Evolutionary conservation across 2,797 vertebrate genomes (phyloP).

Genomic region (Cyclura pinguis): DNA sequence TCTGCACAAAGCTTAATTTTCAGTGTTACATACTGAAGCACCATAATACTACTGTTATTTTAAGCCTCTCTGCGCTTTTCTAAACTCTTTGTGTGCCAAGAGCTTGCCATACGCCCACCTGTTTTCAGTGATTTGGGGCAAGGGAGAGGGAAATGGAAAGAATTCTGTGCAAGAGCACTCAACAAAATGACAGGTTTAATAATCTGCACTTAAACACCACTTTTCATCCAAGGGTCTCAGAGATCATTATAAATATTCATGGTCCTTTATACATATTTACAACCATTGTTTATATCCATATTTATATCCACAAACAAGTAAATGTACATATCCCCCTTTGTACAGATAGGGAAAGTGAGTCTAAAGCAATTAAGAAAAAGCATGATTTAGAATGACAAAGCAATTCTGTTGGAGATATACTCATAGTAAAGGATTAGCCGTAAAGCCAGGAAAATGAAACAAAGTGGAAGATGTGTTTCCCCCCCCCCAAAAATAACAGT

Average conservation of each 20-base stretch:
- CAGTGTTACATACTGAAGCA: neutral
- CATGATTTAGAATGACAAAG: neutral
- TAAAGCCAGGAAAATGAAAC: neutral
- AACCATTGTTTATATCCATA: neutral
- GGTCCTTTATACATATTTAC: slow-evolving; percentile 43
- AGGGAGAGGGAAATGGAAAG: slow-evolving; percentile 12
- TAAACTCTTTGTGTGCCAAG: slow-evolving; percentile 14
- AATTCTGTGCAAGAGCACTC: slow-evolving; percentile 47
- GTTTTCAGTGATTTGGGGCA: slow-evolving; percentile 46
- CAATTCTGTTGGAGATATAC: slow-evolving; percentile 14
- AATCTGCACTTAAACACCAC: slow-evolving; percentile 33
- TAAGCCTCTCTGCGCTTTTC: slow-evolving; percentile 25
- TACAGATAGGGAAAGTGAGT: slow-evolving; percentile 52
- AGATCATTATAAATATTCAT: slow-evolving; percentile 47
- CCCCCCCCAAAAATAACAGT: neutral
- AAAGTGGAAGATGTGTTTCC: neutral
- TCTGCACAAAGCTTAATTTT: slow-evolving; percentile 26
- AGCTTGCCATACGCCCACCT: slow-evolving; percentile 44
- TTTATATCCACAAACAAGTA: slow-evolving; percentile 4
- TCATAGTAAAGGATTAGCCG: neutral
- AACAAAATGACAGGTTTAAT: slow-evolving; percentile 60
- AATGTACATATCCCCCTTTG: slow-evolving; percentile 15
- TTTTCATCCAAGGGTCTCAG: slow-evolving; percentile 44
- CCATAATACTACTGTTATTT: neutral
- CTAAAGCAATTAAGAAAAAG: slow-evolving; percentile 7